Base-by-base conservation (phyloP, 1,140 invertebrate genomes). In the Drosophila neocordata region DNA sequence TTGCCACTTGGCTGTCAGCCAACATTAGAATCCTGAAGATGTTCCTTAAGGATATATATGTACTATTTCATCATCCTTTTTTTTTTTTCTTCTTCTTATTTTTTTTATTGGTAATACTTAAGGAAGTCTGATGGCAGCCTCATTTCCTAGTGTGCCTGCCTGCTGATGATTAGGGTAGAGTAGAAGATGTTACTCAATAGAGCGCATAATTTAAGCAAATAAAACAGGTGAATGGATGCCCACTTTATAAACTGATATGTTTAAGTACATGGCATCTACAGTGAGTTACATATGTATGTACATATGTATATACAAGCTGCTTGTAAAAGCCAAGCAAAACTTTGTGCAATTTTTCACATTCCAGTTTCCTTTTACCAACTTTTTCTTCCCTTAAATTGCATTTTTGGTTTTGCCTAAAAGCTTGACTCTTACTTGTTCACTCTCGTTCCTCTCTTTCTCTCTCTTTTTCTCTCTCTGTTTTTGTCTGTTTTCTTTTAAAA, bases 131-230 rank as follows among this genome's bases (percentile, higher is more conserved):
- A 31, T 34, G 53, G 13, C 7, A 56, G 53, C 53, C 35, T 56
- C 53, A 35, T 56, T 56, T 56, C 53, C 53, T 11, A 18, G 53
- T 56, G 44, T 51, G 69, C 53, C 58, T 31, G 27, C 2, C 24
- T 35, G 15, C 31, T 51, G 52, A 57, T 57, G 64, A 52, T 41
- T 27, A 55, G 58, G 44, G 22, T 1, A 48, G 22, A 56, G 22
- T 1, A 48, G 22, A 56, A 51, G 48, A 55, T 37, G 13, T 35
- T 37, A 81, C 56, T 74, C 83, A 88, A 87, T 87, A 76, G 82
- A 87, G 83, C 77, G 82, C 63, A 87, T 87, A 88, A 87, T 87
- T 69, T 79, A 73, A 58, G 75, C 78, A 87, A 87, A 87, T 87
- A 82, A 88, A 79, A 88, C 72, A 87, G 82, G 82, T 88, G 83